Percentiles rank a stretch among this genome's conserved stretches.
These are phyloP conservation scores for Epistrophe grossulariae DNA, from an alignment of 2,888 invertebrate genomes.

Conservation along the genomic window DNA sequence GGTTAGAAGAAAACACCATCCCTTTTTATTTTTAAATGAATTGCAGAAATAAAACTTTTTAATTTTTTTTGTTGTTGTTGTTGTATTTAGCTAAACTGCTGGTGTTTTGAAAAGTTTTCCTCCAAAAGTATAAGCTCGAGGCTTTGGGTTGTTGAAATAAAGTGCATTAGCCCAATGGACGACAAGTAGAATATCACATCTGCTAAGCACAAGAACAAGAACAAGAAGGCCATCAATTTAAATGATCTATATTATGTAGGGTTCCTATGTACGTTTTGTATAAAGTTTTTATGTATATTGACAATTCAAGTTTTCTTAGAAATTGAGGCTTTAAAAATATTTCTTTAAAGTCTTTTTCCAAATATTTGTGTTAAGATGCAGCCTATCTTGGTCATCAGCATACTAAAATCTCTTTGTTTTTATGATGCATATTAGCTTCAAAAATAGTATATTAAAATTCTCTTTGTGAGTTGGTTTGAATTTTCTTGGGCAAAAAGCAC, in stretches of 20 bases:
- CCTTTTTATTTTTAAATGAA: neutral
- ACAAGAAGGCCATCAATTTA: conserved; percentile 21
- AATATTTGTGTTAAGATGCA: neutral
- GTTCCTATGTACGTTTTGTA: neutral
- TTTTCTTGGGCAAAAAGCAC: neutral
- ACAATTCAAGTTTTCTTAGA: neutral
- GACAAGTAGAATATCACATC: conserved; percentile 19
- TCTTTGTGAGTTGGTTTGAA: neutral
- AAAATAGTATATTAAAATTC: neutral
- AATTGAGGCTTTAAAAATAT: neutral
- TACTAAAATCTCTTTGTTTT: no score
- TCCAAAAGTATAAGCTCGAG: conserved; percentile 42
- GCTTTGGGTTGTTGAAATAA: conserved; percentile 40
- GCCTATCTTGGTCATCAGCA: no score
- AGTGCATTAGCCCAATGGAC: conserved; percentile 65
- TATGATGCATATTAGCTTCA: neutral
- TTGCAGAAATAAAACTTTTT: conserved; percentile 17
- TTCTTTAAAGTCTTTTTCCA: no score
- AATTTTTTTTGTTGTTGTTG: neutral
- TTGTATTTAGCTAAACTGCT: conserved; percentile 34
- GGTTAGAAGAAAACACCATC: neutral
- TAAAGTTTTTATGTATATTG: neutral
- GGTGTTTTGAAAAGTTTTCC: conserved; percentile 59
- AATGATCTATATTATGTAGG: conserved; percentile 7
- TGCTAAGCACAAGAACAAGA: neutral